A percentile compares a stretch with the other conserved stretches of the same genome.
These are phyloP conservation scores for Myotis lucifugus DNA, from an alignment of 2,113 vertebrate genomes.

Conservation along the genomic window DNA sequence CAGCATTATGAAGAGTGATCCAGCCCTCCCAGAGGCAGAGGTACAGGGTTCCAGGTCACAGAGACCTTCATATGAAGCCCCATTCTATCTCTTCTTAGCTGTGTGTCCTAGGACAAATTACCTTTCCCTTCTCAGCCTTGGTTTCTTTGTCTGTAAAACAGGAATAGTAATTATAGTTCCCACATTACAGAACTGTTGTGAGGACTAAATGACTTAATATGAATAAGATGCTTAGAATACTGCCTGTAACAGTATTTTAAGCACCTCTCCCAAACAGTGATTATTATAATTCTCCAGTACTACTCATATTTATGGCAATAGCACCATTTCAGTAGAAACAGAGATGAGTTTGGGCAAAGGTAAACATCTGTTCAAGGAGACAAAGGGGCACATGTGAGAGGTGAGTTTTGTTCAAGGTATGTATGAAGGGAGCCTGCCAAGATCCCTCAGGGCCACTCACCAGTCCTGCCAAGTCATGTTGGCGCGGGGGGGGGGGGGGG, in stretches of 20 bases:
- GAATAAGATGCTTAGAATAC: not conserved
- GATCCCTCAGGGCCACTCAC: not conserved
- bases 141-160: conserved; percentile 19
- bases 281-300: not conserved
- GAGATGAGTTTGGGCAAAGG: not conserved
- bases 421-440: not conserved
- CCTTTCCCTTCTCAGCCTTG: not conserved
- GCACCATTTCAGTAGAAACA: not conserved
- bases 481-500: no score
- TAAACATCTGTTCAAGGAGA: conserved; percentile 28
- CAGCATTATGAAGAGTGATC: not conserved
- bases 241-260: not conserved
- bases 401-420: not conserved
- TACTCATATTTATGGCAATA: not conserved
- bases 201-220: conserved; percentile 44
- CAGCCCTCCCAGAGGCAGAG: not conserved
- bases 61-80: not conserved
- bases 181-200: not conserved
- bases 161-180: not conserved
- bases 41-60: not conserved
- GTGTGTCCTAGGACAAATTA: not conserved
- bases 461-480: not conserved
- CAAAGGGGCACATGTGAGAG: not conserved
- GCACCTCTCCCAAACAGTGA: not conserved
- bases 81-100: not conserved